phyloP scores from a whole-genome alignment of 2,888 invertebrate species.

The Brachyopa scutellaris region DNA sequence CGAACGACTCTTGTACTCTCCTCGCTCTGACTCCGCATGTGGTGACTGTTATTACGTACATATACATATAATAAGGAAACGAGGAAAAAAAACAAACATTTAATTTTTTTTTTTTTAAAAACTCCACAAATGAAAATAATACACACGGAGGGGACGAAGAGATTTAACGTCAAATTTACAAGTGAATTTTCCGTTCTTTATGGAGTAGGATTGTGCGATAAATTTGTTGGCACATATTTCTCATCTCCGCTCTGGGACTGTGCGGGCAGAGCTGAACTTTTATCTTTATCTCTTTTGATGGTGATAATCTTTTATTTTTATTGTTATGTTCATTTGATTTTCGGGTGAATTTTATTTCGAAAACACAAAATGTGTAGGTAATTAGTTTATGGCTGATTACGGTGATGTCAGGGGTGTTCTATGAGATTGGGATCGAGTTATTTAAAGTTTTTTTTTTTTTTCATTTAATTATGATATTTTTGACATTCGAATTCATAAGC shows the following conservation, averaged over 20 bases:
- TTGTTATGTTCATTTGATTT: slow-evolving; percentile 46
- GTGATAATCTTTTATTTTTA: slow-evolving; percentile 56
- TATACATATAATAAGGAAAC: slow-evolving; percentile 61
- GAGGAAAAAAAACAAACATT: slow-evolving; percentile 52
- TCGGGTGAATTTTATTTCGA: slow-evolving; percentile 21
- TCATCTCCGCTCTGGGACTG: slow-evolving; percentile 12
- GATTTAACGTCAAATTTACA: slow-evolving; percentile 46
- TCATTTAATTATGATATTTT: too few relatives aligned
- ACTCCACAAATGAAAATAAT: slow-evolving; percentile 11
- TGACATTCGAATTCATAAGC: too few relatives aligned
- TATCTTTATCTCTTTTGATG: slow-evolving; percentile 13
- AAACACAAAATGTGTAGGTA: slow-evolving; percentile 5
- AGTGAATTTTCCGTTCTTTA: slow-evolving; percentile 37
- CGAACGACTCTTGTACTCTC: not conserved
- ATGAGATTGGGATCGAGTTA: too few relatives aligned
- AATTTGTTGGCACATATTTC: slow-evolving; percentile 57
- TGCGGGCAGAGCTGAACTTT: not conserved
- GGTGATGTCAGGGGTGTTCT: not conserved
- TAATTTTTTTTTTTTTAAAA: slow-evolving; percentile 38
- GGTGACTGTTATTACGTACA: slow-evolving; percentile 69
- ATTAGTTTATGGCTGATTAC: slow-evolving; percentile 26
- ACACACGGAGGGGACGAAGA: slow-evolving; percentile 11
- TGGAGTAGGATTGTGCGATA: slow-evolving; percentile 31
- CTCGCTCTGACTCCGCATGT: slow-evolving; percentile 40
- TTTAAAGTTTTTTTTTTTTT: too few relatives aligned